phyloP scores from a whole-genome alignment of 2,888 invertebrate species.

The Eulithis prunata region DNA sequence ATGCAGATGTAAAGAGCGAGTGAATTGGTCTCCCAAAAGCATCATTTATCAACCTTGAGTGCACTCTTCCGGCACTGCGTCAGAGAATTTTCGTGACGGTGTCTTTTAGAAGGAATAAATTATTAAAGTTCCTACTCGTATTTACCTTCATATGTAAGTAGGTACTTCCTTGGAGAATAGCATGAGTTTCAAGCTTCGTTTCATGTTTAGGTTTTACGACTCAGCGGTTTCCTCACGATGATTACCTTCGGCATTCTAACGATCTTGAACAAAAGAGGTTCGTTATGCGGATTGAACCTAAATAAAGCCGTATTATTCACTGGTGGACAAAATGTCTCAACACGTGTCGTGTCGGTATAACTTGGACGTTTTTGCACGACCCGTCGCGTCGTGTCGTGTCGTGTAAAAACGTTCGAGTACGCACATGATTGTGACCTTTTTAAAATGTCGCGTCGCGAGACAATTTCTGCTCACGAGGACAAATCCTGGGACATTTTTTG shows the following conservation, averaged over 20 bases:
- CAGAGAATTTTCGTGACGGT: slow-evolving; percentile 12
- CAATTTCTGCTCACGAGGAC: no score
- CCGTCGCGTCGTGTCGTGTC: no score
- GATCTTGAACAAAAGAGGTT: slow-evolving; percentile 8
- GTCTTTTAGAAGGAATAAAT: slow-evolving; percentile 11
- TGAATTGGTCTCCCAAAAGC: slow-evolving; percentile 31
- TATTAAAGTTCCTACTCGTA: not conserved
- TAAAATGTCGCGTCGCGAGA: no score
- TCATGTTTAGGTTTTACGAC: slow-evolving; percentile 1
- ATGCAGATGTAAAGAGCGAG: slow-evolving; percentile 15
- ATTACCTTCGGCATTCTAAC: slow-evolving; percentile 2
- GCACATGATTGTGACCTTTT: no score
- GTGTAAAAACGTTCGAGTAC: no score
- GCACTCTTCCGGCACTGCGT: slow-evolving; percentile 32
- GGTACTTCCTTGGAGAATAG: slow-evolving; percentile 1
- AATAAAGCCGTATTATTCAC: not conserved
- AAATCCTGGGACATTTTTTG: no score
- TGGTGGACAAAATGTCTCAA: no score
- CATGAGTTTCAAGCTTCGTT: slow-evolving; percentile 1
- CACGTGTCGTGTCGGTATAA: no score
- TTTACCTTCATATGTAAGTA: not conserved
- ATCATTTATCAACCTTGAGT: slow-evolving; percentile 35
- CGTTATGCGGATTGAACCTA: not conserved
- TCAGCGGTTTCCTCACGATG: slow-evolving; percentile 3
- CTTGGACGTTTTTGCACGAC: no score